Base-by-base conservation (phyloP, 2,888 invertebrate species). In the Chloroclysta siterata region DNA sequence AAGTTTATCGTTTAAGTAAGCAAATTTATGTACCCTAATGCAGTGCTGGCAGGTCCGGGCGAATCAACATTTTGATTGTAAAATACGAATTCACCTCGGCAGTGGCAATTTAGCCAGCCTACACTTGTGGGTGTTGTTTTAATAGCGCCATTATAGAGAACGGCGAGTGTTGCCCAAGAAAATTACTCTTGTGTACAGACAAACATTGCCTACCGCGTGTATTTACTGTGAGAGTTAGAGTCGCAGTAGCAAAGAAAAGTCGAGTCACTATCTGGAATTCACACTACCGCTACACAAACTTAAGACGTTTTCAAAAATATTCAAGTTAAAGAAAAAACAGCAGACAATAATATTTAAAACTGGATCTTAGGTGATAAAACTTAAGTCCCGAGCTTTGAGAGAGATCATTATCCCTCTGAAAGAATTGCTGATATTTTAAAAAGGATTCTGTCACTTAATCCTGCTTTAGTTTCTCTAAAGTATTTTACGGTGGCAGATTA, bases 1-100 rank as follows among this genome's bases (percentile, higher is more conserved):
- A 79, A 82, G 82, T 85, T 85, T 85, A 85, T 83, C 83, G 87
- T 85, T 88, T 85, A 87, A 84, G 83, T 85, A 82, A 83, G 86
- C 81, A 85, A 88, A 88, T 88, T 88, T 87, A 87, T 72, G 72
- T 88, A 85, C 88, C 87, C 87, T 87, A 88, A 87, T 89, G 84
- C 84, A 83, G 80, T 81, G 85, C 82, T 86, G 85, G 86, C 87
- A 87, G 87, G 84, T 80, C 77, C 77, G 79, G 79, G 83, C 88
- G 88, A 90, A 90, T 90, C 89, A 90, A 89, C 88, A 85, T 72
- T 90, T 89, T 88, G 90, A 89, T 90, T 89, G 89, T 90, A 72
- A 72, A 72, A 87, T 88, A 87, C 86, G 83, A 79, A 83, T 83
- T 84, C 83, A 85, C 86, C 87, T 86, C 85, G 83, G 87, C 84